Evolutionary conservation across 2,888 invertebrate genomes (phyloP), one percentile per base, ranked within the genome.

Genomic region (Endotricha flammealis): DNA sequence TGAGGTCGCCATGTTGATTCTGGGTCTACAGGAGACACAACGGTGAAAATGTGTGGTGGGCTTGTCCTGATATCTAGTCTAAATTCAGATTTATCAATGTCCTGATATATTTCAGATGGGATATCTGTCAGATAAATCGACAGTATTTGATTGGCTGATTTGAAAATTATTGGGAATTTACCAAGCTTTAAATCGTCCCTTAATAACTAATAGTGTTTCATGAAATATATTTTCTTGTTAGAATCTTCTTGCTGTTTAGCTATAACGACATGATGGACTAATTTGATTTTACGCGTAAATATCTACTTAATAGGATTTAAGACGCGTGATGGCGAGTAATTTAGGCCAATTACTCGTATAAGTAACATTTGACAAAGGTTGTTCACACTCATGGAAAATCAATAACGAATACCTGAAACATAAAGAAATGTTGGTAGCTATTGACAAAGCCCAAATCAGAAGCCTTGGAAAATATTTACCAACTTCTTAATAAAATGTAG

Each of bases 391-490:
- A n/a, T n/a, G n/a, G n/a, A n/a, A n/a, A 16, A 11, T 7, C 14
- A 17, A 38, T 38, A 36, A 48, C 45, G 46, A 41, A 36, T 43
- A 42, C 47, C 38, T 34, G 37, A 42, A 41, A 43, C 36, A 42
- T 36, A 52, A 50, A 50, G 46, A 53, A 57, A 57, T 49, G 52
- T n/a, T n/a, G n/a, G n/a, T 62, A 64, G 67, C 63, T 72, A 67
- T 67, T 64, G 57, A 65, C 64, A 62, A 66, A 74, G 75, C 71
- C 66, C 64, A 60, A 59, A 64, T 52, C 55, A 62, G 50, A 55
- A 63, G 63, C 64, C 72, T 71, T 63, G 65, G 61, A 77, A 83
- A 83, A 83, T 83, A 81, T 85, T 83, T 83, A 83, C 82, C 67
- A 74, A 78, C 66, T 75, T 65, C 61, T 75, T 76, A 81, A 80